phyloP scores from a whole-genome alignment of 2,888 invertebrate species.

The Apotomis turbidana region DNA sequence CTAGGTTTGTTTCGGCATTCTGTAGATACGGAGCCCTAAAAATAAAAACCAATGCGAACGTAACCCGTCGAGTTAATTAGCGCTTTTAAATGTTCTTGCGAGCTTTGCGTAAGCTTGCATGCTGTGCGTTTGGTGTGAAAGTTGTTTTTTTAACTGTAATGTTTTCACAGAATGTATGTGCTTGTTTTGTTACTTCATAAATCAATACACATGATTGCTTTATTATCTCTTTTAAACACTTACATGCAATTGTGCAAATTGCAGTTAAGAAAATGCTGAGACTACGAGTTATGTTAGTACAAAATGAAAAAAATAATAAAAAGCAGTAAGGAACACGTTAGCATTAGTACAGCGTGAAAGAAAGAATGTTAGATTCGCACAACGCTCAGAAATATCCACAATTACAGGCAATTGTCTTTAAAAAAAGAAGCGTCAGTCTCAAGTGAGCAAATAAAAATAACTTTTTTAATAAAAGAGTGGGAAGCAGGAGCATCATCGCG shows the following conservation, averaged over 20 bases:
- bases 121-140: conserved; percentile 23
- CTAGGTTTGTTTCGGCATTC: no score
- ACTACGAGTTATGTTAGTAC: no score
- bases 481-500: conserved; percentile 34
- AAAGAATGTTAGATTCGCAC: background rate
- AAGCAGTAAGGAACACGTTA: no score
- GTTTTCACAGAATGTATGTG: background rate
- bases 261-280: no score
- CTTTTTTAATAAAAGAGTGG: conserved; percentile 36
- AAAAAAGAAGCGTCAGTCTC: conserved; percentile 23
- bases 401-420: conserved; percentile 24
- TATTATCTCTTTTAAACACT: background rate
- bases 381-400: background rate
- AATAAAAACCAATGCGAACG: conserved; percentile 3
- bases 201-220: background rate
- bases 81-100: conserved; percentile 15
- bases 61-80: conserved; percentile 14
- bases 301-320: no score
- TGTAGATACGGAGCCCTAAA: no score
- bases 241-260: no score
- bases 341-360: background rate
- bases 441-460: conserved; percentile 25
- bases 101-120: conserved; percentile 23
- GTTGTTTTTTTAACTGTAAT: conserved; percentile 9
- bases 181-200: conserved; percentile 17